These are phyloP conservation scores for Cheilosia vernalis DNA, from an alignment of 2,888 invertebrate species.

Conservation along the genomic window DNA sequence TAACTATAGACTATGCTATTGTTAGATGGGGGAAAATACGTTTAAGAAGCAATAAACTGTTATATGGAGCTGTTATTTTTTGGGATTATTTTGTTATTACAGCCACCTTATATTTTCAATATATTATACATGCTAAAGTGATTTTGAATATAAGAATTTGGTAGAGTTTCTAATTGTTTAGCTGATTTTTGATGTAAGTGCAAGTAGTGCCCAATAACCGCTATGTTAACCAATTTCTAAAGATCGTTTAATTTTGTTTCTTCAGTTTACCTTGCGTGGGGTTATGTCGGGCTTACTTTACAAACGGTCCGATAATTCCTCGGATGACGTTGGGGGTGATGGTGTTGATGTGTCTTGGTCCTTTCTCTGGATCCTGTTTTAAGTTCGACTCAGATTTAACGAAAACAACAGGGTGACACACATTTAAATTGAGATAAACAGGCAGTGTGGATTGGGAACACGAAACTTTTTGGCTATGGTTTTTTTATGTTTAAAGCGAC, in stretches of 20 bases:
- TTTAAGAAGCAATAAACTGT: not conserved
- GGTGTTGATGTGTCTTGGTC: not conserved
- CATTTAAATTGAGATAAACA: not conserved
- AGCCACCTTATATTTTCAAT: not conserved
- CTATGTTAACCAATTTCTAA: not conserved
- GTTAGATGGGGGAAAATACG: not conserved
- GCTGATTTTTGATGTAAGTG: not conserved
- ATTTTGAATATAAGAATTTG: not conserved
- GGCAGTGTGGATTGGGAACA: not conserved
- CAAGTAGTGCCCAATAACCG: not conserved
- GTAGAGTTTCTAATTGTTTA: not conserved
- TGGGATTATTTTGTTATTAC: not conserved
- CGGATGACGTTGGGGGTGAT: not conserved
- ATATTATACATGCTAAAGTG: not conserved
- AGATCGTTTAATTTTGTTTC: not conserved
- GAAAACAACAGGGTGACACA: not conserved
- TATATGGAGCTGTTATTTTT: not conserved
- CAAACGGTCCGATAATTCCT: not conserved
- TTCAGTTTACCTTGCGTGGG: not conserved
- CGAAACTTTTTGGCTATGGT: not conserved
- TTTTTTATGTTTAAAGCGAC: not conserved
- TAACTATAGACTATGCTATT: not conserved
- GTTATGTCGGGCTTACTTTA: not conserved
- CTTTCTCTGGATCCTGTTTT: not conserved
- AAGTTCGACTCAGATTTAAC: slow-evolving; percentile 1